Base-by-base conservation (phyloP, 35 echinoderm and acorn worm species). In the Amphiura filiformis region DNA sequence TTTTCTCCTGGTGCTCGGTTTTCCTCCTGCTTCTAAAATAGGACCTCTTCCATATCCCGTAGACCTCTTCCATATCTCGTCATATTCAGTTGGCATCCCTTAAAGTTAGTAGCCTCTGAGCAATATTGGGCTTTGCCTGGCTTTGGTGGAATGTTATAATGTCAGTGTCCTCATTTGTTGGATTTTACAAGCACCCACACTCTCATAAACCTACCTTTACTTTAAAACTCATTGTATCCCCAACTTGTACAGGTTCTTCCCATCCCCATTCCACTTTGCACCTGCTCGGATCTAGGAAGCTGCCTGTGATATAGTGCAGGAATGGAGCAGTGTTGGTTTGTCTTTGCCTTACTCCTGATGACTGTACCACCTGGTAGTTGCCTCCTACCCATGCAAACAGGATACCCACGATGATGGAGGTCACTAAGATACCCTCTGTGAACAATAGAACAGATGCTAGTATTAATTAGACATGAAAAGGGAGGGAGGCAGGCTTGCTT, bases 261-360 rank as follows among this genome's bases (percentile, higher is more conserved):
- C 90, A 92, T 36, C 87, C 87, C 96, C 96, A 99, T 42, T 87
- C 88, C 65, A 99, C 87, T 39, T 83, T 76, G 39, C 89, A 90
- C 61, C 85, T 90, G 37, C 78, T 65, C 17, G 90, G 90, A 76
- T 99, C 96, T 0, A 99, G 80, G 33, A 99, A 77, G 76, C 84
- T 92, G 1, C 96, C 95, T 31, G 91, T 91, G 76, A 97, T 85
- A 80, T 97, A 97, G 34, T 90, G 56, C 11, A 92, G 32, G 78
- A 89, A 85, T 35, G 83, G 81, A 1, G 84, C 32, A 30, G 39
- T 44, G 1, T 47, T 75, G 14, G 38, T 39, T 39, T 36, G 33
- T n/a, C 70, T 32, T 13, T 80, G 79, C 13, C 78, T 77, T 20
- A 83, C 86, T 34, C 75, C 88, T 26, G 44, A 82, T 34, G 81